Percentiles rank a stretch among this genome's conserved stretches.
phyloP scores from a whole-genome alignment of 2,113 vertebrate genomes.

The Crypturellus undulatus region DNA sequence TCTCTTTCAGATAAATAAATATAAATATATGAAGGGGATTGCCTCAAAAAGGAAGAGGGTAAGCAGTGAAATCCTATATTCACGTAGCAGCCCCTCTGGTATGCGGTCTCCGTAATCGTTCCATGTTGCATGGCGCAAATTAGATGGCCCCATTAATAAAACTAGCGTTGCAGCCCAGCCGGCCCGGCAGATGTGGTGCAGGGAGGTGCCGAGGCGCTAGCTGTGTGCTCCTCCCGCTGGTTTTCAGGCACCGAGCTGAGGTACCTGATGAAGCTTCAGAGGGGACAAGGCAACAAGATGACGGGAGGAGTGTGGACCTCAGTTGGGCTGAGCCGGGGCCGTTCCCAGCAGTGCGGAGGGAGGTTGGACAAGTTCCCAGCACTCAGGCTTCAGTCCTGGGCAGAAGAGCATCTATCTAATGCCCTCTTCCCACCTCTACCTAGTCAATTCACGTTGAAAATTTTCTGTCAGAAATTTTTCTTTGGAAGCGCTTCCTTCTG shows the following conservation, averaged over 20 bases:
- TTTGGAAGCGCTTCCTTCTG: too few relatives aligned
- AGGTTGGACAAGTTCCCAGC: rapidly evolving
- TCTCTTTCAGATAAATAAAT: neutral
- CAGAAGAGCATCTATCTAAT: too few relatives aligned
- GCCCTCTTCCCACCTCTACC: too few relatives aligned
- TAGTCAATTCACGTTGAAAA: too few relatives aligned
- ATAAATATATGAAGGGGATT: neutral
- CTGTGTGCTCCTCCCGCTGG: neutral
- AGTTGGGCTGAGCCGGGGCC: neutral
- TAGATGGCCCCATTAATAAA: neutral
- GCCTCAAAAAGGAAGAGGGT: neutral
- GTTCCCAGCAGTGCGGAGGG: neutral
- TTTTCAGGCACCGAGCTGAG: neutral
- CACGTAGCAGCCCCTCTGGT: too few relatives aligned
- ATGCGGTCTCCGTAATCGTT: rapidly evolving
- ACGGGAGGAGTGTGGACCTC: neutral
- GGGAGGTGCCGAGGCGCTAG: rapidly evolving
- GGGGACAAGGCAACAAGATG: neutral
- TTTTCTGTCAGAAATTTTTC: too few relatives aligned
- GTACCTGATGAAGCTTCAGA: neutral
- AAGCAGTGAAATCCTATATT: neutral
- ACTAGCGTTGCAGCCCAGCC: neutral
- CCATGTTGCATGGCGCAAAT: neutral
- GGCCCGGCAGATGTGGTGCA: too few relatives aligned
- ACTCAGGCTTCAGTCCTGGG: neutral